Evolutionary conservation across 2,113 vertebrate genomes (phyloP), one percentile per base, ranked within the genome.

Genomic region (Pipra filicauda): DNA sequence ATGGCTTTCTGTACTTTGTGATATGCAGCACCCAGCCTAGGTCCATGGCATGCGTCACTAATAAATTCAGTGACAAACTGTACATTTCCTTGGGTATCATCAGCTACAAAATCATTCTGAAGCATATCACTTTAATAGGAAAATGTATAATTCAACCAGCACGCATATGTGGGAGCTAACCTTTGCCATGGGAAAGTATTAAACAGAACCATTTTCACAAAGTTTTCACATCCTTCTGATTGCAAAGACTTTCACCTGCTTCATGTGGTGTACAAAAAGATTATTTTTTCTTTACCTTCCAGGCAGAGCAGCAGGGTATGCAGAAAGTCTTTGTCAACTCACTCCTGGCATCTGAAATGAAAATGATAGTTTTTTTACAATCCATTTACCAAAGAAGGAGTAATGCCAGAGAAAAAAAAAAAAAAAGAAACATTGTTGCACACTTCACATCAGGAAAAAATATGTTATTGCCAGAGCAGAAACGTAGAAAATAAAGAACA

Each of bases 251-350:
- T 73, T 89, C 77, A 79, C 66, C 74, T 80, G 64, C 30, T 83
- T 88, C 22, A 1, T 83, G 64, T 55, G 30, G 46, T 17, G 4
- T 83, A 78, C 74, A 85, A 89, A 79, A 85, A 67, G 67, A 85
- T 89, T 96, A 77, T 54, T 91, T 67, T 76, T 74, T 74, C 85
- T 73, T 67, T 93, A 80, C 75, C 79, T 97, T 89, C 79, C 61
- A 95, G 91, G 85, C 79, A 95, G 64, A 95, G 64, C 90, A 94
- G 64, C 74, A 80, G 71, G 72, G 12, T 88, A 93, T 52, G 72
- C 88, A 93, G 75, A 85, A 91, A 90, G n/a, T 69, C 62, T 94
- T 83, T 96, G 88, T 86, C 75, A 62, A 74, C 33, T 91, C 64
- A 51, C 12, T 94, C 59, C 82, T 77, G 33, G 65, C 33, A 88